Evolutionary conservation across 2,797 vertebrate genomes (phyloP), one percentile per base, ranked within the genome.

Genomic region (Tachyglossus aculeatus): DNA sequence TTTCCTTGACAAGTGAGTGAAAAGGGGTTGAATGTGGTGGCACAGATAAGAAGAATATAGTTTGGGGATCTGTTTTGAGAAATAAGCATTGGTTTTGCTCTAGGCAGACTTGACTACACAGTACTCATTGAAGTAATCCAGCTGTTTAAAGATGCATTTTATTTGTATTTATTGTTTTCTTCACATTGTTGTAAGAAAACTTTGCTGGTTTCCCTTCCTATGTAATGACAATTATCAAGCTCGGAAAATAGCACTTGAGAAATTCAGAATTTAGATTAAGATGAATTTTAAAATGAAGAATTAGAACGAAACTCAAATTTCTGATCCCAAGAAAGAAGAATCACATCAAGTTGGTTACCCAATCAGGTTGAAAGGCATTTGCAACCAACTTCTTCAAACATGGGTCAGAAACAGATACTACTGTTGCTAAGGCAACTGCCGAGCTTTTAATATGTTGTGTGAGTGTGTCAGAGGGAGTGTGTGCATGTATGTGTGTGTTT

Each of bases 281-380:
- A 71, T 60, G 78, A 89, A 77, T 66, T 86, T 86, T 80, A 55
- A 82, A 83, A 69, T 64, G 54, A 59, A 80, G 72, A 68, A 68
- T 69, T 65, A 54, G 59, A 78, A 73, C 36, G 64, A 80, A 77
- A 39, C 15, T 3, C 45, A 18, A 59, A 47, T 73, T 67, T 79
- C 67, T 67, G 66, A 76, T 74, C 71, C 69, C 50, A 53, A 58
- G 37, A 63, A 65, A 61, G 65, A 37, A 66, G 51, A 77, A 78
- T 81, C 7, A 3, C 6, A 32, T 2, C n/a, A n/a, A n/a, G n/a
- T n/a, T n/a, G n/a, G n/a, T n/a, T 16, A 12, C 52, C 69, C 47
- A 70, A 24, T 36, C 55, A 50, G 41, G 40, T 63, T 54, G 54
- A 78, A 81, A 67, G 32, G 14, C 43, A 32, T 83, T 83, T 84